Evolutionary conservation across 1,140 invertebrate genomes (phyloP), one percentile per base, ranked within the genome.

Genomic region (Kradibia gibbosae): DNA sequence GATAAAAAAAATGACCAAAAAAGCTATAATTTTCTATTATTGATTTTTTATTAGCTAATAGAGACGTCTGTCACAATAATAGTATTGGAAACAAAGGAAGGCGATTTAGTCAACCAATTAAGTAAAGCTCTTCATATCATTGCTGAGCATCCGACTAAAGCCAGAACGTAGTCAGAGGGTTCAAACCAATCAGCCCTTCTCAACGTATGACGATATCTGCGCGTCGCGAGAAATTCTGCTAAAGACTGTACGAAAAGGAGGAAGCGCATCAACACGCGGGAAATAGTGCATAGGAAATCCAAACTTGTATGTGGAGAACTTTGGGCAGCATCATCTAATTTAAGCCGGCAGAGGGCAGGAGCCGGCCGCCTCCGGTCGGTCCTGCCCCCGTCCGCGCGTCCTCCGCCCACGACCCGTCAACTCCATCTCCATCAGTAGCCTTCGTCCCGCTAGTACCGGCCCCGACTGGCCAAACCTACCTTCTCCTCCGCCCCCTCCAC

Each of bases 241-340:
- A 22, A 45, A 36, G 57, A 77, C 81, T 82, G 81, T 70, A 80
- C 82, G 17, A 11, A 22, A 60, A 48, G 11, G 39, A 34, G 53
- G 34, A 55, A 85, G 28, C 22, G 39, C 60, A 17, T n/a, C 57
- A 53, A 25, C 53, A 39, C 57, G 76, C 81, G 84, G 85, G 85
- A 88, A 88, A 88, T 88, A 88, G 84, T 86, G 86, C 86, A 88
- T 88, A 86, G 88, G 85, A 88, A 88, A 88, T 88, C 86, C 88
- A 88, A 88, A 88, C 88, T 86, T 86, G 85, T 85, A 85, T 84
- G 45, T 28, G 72, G 80, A 48, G 85, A 87, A 87, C 84, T 88
- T 88, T 84, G 86, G 86, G 88, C 86, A 88, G 85, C 80, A 87
- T 85, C 84, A 86, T 88, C 85, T 88, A 88, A 88, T 88, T 88